These are phyloP conservation scores for Cataglyphis hispanica DNA, from an alignment of 1,140 invertebrate genomes.

Conservation along the genomic window DNA sequence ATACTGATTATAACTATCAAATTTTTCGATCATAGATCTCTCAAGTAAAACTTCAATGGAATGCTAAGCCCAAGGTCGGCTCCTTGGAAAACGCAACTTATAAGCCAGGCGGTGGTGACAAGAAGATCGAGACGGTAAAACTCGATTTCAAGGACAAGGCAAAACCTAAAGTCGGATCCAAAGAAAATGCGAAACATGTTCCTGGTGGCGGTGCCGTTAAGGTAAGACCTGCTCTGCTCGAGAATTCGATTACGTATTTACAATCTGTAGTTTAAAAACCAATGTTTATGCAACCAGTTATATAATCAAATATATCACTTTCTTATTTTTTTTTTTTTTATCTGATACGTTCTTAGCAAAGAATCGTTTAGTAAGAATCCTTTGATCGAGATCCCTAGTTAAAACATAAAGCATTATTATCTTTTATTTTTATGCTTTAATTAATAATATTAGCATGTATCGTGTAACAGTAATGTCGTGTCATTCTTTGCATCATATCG, in stretches of 20 bases:
- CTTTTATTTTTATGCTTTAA: slow-evolving; percentile 7
- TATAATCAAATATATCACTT: not conserved
- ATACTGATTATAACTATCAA: not conserved
- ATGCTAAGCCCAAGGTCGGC: slow-evolving; percentile 96
- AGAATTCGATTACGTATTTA: not conserved
- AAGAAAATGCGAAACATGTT: slow-evolving; percentile 95
- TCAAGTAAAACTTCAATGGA: slow-evolving; percentile 96
- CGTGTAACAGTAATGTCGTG: no score
- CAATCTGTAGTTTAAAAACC: slow-evolving; percentile 34
- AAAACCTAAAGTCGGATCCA: slow-evolving; percentile 96
- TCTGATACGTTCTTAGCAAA: not conserved
- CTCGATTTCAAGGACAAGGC: slow-evolving; percentile 97
- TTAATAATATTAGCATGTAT: slow-evolving; percentile 38
- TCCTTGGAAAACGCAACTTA: slow-evolving; percentile 97
- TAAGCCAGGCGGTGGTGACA: slow-evolving; percentile 96
- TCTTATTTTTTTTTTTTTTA: slow-evolving; percentile 10
- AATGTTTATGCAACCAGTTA: slow-evolving; percentile 13
- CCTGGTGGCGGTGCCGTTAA: slow-evolving; percentile 96
- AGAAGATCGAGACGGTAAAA: slow-evolving; percentile 96
- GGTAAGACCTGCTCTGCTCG: slow-evolving; percentile 87
- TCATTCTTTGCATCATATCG: slow-evolving; percentile 5
- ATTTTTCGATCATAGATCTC: slow-evolving; percentile 88
- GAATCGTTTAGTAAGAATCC: not conserved
- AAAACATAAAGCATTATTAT: not conserved
- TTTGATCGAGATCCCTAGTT: slow-evolving; percentile 13